Percentiles rank a stretch among this genome's conserved stretches.
These are phyloP conservation scores for Actinostola sp. DNA, from an alignment of 92 coral and sea anemone species.

Conservation along the genomic window DNA sequence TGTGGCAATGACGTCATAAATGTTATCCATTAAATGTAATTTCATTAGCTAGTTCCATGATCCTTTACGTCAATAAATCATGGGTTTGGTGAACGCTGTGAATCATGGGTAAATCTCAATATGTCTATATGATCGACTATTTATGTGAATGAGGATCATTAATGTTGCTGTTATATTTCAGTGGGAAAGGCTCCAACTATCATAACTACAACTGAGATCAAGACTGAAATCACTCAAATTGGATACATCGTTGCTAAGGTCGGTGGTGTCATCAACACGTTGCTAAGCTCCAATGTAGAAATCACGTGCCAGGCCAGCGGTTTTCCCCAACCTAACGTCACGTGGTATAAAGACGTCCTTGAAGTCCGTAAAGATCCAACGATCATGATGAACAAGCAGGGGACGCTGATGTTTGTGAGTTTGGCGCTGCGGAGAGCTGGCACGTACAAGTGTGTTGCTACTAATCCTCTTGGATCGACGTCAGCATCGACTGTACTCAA, in stretches of 20 bases:
- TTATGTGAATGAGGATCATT: too few relatives aligned
- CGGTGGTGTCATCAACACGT: conserved; percentile 62
- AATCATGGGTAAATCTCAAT: too few relatives aligned
- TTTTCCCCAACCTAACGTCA: conserved; percentile 61
- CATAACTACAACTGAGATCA: conserved; percentile 4
- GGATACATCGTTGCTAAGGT: conserved; percentile 38
- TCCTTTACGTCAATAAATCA: too few relatives aligned
- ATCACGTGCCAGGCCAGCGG: conserved; percentile 73
- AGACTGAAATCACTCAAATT: conserved; percentile 8
- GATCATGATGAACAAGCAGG: conserved; percentile 47
- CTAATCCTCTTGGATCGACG: conserved; percentile 72
- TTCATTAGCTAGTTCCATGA: too few relatives aligned
- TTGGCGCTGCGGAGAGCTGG: conserved; percentile 75
- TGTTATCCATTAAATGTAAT: too few relatives aligned
- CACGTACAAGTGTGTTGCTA: conserved; percentile 76
- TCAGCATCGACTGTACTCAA: conserved; percentile 67
- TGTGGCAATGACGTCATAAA: too few relatives aligned
- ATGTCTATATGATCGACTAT: too few relatives aligned
- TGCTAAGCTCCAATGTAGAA: conserved; percentile 52
- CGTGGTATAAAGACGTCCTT: conserved; percentile 58
- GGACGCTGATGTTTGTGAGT: conserved; percentile 63
- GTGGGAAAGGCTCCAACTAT: conserved; percentile 33
- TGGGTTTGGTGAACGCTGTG: too few relatives aligned
- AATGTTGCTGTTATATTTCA: too few relatives aligned
- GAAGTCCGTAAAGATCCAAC: conserved; percentile 8